Base-by-base conservation (phyloP, 2,888 invertebrate species). In the Cryptus armator region DNA sequence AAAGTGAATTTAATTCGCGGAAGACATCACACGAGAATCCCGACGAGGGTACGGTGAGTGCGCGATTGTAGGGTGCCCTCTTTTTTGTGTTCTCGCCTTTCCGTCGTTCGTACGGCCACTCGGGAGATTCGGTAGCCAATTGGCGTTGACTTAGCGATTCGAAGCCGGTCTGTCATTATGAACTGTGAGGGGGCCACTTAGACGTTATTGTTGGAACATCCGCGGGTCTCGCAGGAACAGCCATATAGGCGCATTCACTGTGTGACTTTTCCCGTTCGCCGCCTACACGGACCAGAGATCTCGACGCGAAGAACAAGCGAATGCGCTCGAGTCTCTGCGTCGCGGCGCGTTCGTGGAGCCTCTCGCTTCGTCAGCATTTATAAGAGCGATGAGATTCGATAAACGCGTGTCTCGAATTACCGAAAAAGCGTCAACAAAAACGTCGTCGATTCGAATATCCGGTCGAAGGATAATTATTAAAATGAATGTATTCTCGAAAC, bases 141-240 rank as follows among this genome's bases (percentile, higher is more conserved):
- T 89, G 88, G 85, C 88, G 88, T 86, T 88, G 89, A 89, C 88
- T 89, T 87, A 85, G 89, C 88, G 86, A 87, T 86, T 86, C 87
- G 51, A 86, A 79, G 87, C 88, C 88, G 87, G 88, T 89, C 89
- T 89, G 89, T 90, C 88, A 90, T 90, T 90, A 90, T 74, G 82
- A 87, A 86, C 82, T 83, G 87, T 71, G 81, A 85, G 87, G 88
- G 89, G 88, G 89, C 90, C 90, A 90, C 89, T 90, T 90, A 90
- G 87, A 74, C 68, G 81, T 37, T 71, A 74, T 81, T 84, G 81
- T 78, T 72, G 72, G 59, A 62, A 37, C 62, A 72, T 76, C 62
- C 66, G 68, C 66, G 67, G 64, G 24, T 24, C 62, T 16, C 64
- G 64, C 24, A 32, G 19, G 12, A 56, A 19, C 16, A 1, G 7